phyloP scores from a whole-genome alignment of 2,888 invertebrate genomes.

The Rhingia rostrata region DNA sequence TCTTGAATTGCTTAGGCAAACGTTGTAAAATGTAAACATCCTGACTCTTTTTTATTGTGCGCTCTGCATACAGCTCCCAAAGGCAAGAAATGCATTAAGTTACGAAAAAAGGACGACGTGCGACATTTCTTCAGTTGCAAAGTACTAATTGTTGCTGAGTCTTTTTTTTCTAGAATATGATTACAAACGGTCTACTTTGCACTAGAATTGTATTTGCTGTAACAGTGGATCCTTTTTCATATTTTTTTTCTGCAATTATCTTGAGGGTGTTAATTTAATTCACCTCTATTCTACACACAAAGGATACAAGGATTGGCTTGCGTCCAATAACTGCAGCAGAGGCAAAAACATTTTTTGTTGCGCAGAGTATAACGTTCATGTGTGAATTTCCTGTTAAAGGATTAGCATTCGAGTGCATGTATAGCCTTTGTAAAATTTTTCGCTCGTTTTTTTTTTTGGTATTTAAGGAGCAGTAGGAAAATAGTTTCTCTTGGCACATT shows the following conservation, averaged over 20 bases:
- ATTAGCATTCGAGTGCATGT: conserved; percentile 63
- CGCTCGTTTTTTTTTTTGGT: conserved; percentile 23
- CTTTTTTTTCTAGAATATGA: conserved; percentile 60
- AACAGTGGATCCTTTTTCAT: conserved; percentile 26
- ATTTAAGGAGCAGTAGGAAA: conserved; percentile 2
- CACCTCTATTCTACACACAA: conserved; percentile 41
- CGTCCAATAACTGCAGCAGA: conserved; percentile 57
- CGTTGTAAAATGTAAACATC: conserved; percentile 62
- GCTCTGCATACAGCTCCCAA: conserved; percentile 39
- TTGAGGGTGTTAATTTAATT: conserved; percentile 73
- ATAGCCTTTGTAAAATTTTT: conserved; percentile 40
- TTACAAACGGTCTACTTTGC: conserved; percentile 56
- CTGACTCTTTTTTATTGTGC: conserved; percentile 20
- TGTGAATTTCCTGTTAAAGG: conserved; percentile 66
- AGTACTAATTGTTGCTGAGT: conserved; percentile 69
- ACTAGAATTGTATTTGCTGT: conserved; percentile 47
- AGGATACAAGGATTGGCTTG: conserved; percentile 52
- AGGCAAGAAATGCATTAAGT: conserved; percentile 48
- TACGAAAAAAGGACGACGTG: conserved; percentile 25
- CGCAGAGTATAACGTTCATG: conserved; percentile 37
- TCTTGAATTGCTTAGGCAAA: conserved; percentile 13
- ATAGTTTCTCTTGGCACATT: conserved; percentile 55
- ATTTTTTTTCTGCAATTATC: conserved; percentile 43
- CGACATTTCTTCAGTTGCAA: conserved; percentile 57
- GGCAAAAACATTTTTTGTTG: background rate